These are phyloP conservation scores for Amazona vittata DNA, from an alignment of 2,113 vertebrate species.

Conservation along the genomic window DNA sequence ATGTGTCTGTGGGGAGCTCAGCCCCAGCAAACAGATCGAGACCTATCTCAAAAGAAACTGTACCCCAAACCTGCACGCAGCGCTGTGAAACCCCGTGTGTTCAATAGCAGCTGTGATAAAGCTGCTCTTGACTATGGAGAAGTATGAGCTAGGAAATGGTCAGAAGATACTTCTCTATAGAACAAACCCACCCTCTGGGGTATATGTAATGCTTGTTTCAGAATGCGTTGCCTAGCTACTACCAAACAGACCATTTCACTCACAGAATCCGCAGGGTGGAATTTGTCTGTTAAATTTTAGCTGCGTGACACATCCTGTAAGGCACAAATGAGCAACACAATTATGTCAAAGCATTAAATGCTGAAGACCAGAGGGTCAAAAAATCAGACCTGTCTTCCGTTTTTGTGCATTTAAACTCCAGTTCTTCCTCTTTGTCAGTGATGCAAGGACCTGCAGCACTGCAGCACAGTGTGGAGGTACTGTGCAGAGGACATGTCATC, in stretches of 20 bases:
- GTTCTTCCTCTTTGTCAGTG: background rate
- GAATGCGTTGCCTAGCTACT: background rate
- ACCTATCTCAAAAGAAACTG: background rate
- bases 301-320: background rate
- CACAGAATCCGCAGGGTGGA: background rate
- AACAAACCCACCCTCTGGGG: background rate
- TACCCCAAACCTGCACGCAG: background rate
- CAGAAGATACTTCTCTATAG: background rate
- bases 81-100: background rate
- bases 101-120: background rate
- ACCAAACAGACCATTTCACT: background rate
- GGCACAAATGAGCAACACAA: background rate
- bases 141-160: background rate
- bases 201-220: background rate
- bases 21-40: background rate
- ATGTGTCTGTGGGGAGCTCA: background rate
- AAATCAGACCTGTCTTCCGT: background rate
- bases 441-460: background rate
- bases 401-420: background rate
- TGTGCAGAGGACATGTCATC: background rate
- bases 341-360: background rate
- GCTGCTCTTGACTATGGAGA: background rate
- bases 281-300: slow-evolving; percentile 14
- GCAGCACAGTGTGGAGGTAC: fast-evolving
- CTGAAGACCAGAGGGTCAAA: background rate